Conservation (phyloP, 2,113 vertebrate species). For the Bos javanicus region DNA sequence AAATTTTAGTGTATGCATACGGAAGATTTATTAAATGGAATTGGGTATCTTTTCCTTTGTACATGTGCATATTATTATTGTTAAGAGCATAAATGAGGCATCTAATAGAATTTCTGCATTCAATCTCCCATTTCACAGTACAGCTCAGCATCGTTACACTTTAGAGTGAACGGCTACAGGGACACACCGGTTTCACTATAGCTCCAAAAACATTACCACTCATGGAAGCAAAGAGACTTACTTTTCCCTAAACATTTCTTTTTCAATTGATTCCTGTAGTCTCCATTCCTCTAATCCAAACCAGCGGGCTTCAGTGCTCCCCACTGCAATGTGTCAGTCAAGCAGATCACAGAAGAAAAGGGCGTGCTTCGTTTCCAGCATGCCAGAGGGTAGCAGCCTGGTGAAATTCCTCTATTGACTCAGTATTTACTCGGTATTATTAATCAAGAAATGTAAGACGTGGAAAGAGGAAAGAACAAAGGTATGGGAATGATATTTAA, state of each 20-base stretch:
- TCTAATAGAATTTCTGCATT: neutral
- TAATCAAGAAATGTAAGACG: neutral
- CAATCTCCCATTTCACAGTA: neutral
- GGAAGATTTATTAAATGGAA: neutral
- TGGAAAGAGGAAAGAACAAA: neutral
- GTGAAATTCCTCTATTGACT: neutral
- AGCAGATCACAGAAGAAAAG: neutral
- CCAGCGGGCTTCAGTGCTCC: neutral
- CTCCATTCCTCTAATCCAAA: neutral
- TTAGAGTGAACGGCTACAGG: neutral
- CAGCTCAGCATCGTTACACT: neutral
- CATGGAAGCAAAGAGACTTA: neutral
- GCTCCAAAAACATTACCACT: neutral
- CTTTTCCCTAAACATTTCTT: slow-evolving; percentile 20
- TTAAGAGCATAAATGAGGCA: neutral
- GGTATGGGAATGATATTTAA: neutral
- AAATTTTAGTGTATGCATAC: neutral
- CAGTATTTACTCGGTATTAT: neutral
- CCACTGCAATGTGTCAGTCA: neutral
- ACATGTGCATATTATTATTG: neutral
- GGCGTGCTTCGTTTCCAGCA: neutral
- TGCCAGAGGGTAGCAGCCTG: neutral
- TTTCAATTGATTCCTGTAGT: neutral
- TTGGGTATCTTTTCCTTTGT: neutral
- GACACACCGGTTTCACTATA: neutral